Evolutionary conservation across 2,113 vertebrate genomes (phyloP), one percentile per base, ranked within the genome.

Genomic region (Pseudorhombus dupliciocellatus): DNA sequence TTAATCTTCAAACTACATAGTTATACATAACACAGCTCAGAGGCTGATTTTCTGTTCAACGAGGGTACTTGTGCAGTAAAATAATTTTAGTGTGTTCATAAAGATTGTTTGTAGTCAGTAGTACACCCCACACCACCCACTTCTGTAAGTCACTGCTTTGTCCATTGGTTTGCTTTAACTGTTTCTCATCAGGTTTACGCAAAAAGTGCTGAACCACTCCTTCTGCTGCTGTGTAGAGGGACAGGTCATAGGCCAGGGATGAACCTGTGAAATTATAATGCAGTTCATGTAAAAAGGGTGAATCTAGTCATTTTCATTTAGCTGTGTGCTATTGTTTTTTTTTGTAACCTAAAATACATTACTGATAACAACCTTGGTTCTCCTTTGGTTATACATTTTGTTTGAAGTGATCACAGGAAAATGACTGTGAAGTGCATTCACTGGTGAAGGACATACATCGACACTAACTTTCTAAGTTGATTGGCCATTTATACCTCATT

Each of bases 61-160:
- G 48, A 30, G 10, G 56, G 5, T 60, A 80, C 31, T 37, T 75
- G 68, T 74, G 70, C 60, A 63, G 50, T 79, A 62, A 68, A 88
- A 72, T 79, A 70, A 85, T 60, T 46, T 40, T 31, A 16, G 65
- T 56, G 7, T 70, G 52, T 81, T 63, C 52, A 52, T 21, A n/a
- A 55, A 61, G 24, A 79, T 62, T 18, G 11, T 60, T 83, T 77
- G 14, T 66, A 59, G 59, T 66, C 9, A 46, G 52, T 78, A 31
- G 20, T 66, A 51, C 11, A 12, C 0, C 31, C 7, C 31, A 9
- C 34, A 9, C 34, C 34, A 10, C 34, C 34, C 10, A 12, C 9
- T 11, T 37, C 34, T 37, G 34, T 37, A 37, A 11, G 34, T 37
- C 34, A 37, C 34, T 37, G 11, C 34, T 11, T 2, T 37, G 34